Evolutionary conservation across 1,140 invertebrate species (phyloP).

Genomic region (Probaryconus sp.): DNA sequence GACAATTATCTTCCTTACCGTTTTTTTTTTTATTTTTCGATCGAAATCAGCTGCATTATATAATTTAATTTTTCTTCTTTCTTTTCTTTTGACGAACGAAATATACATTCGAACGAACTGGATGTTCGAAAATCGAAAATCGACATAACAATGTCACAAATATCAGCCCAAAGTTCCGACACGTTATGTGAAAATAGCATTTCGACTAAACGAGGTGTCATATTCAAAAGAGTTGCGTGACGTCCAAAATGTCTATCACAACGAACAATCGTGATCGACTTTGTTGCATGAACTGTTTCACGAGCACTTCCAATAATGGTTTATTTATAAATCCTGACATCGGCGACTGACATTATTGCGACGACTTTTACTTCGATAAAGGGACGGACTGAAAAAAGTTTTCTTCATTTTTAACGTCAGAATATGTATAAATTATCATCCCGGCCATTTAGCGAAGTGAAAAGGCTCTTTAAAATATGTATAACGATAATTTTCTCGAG

Average conservation of each 20-base stretch:
- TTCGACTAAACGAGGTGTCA: slow-evolving; percentile 75
- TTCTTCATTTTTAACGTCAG: slow-evolving; percentile 15
- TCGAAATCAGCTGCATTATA: too few relatives aligned
- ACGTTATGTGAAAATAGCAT: slow-evolving; percentile 60
- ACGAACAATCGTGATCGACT: slow-evolving; percentile 56
- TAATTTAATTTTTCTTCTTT: slow-evolving; percentile 12
- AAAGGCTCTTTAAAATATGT: too few relatives aligned
- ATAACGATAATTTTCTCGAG: too few relatives aligned
- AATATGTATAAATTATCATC: too few relatives aligned
- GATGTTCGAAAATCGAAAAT: slow-evolving; percentile 60
- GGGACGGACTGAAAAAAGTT: slow-evolving; percentile 16
- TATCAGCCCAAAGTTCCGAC: slow-evolving; percentile 24
- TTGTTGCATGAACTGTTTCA: slow-evolving; percentile 57
- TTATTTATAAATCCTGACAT: slow-evolving; percentile 58
- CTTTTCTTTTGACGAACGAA: slow-evolving; percentile 24
- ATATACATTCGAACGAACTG: slow-evolving; percentile 43
- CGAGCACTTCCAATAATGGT: slow-evolving; percentile 54
- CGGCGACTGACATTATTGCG: slow-evolving; percentile 44
- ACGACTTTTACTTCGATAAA: slow-evolving; percentile 36
- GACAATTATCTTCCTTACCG: too few relatives aligned
- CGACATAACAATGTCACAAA: slow-evolving; percentile 52
- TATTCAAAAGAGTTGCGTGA: slow-evolving; percentile 68
- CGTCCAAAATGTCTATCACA: slow-evolving; percentile 66
- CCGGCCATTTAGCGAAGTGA: too few relatives aligned
- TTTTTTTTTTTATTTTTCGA: too few relatives aligned